Conservation (phyloP, 2,888 invertebrate genomes). For the Tipula helvola region DNA sequence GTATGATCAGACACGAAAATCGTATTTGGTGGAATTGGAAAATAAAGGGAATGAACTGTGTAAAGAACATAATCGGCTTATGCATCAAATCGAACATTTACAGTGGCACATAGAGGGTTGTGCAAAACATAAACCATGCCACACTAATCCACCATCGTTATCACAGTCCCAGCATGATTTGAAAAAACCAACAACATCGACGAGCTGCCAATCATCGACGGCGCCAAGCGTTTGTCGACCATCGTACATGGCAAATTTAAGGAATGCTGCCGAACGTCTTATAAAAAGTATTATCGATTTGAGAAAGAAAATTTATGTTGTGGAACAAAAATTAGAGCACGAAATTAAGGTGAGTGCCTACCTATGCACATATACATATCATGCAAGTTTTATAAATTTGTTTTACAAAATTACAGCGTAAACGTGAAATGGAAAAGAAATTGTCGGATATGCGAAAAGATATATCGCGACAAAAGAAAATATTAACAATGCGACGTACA, state of each 20-base stretch:
- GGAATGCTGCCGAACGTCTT: slow-evolving; percentile 15
- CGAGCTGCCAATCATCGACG: slow-evolving; percentile 13
- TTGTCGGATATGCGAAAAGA: slow-evolving; percentile 15
- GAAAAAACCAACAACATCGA: slow-evolving; percentile 12
- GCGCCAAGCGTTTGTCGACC: slow-evolving; percentile 12
- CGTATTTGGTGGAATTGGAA: slow-evolving; percentile 13
- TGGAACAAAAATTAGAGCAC: slow-evolving; percentile 15
- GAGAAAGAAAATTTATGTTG: slow-evolving; percentile 15
- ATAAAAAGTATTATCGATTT: slow-evolving; percentile 16
- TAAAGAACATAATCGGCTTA: slow-evolving; percentile 14
- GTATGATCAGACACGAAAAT: slow-evolving; percentile 12
- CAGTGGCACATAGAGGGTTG: slow-evolving; percentile 15
- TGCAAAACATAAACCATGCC: slow-evolving; percentile 12
- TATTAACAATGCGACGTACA: slow-evolving; percentile 13
- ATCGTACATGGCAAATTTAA: slow-evolving; percentile 13
- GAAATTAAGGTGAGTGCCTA: slow-evolving; percentile 13
- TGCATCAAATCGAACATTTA: slow-evolving; percentile 16
- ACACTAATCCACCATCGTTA: neutral
- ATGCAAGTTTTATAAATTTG: neutral
- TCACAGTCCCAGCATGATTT: neutral
- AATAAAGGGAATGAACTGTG: slow-evolving; percentile 14
- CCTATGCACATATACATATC: neutral
- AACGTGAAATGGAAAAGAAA: slow-evolving; percentile 16
- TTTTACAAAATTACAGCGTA: slow-evolving; percentile 11
- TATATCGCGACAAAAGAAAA: slow-evolving; percentile 16